These are phyloP conservation scores for Gobio gobio DNA, from an alignment of 2,113 vertebrate genomes.

Conservation along the genomic window DNA sequence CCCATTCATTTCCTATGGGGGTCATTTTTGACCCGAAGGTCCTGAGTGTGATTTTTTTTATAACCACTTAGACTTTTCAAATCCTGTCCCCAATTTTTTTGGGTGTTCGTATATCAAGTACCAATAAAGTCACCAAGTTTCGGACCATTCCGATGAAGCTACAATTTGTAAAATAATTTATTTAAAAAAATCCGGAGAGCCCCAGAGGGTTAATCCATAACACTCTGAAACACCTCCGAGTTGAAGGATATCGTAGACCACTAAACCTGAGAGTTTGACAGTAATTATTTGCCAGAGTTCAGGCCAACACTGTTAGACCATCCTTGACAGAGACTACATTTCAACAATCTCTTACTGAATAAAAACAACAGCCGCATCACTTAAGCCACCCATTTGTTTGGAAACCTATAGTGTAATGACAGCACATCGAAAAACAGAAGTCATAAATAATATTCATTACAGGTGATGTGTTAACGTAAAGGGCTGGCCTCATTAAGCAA, in stretches of 20 bases:
- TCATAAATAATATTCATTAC: constrained; percentile 16
- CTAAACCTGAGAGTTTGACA: not conserved
- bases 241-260: not conserved
- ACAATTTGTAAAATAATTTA: too few species aligned
- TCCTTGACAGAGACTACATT: not conserved
- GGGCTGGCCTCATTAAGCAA: constrained; percentile 11
- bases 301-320: not conserved
- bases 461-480: constrained; percentile 2
- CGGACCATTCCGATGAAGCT: too few species aligned
- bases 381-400: constrained; percentile 4
- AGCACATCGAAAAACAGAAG: not conserved
- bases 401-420: not conserved
- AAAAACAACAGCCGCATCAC: constrained; percentile 8
- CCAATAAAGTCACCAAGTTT: too few species aligned
- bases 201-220: too few species aligned
- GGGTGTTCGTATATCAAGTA: too few species aligned
- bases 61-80: too few species aligned
- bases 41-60: too few species aligned
- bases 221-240: not conserved
- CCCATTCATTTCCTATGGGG: too few species aligned
- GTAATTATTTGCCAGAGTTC: not conserved
- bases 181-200: too few species aligned
- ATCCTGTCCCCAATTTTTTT: too few species aligned
- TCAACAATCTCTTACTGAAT: not conserved
- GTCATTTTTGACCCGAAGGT: too few species aligned